These are phyloP conservation scores for Porites lutea DNA, from an alignment of 64 coral and sea anemone species.

Conservation along the genomic window DNA sequence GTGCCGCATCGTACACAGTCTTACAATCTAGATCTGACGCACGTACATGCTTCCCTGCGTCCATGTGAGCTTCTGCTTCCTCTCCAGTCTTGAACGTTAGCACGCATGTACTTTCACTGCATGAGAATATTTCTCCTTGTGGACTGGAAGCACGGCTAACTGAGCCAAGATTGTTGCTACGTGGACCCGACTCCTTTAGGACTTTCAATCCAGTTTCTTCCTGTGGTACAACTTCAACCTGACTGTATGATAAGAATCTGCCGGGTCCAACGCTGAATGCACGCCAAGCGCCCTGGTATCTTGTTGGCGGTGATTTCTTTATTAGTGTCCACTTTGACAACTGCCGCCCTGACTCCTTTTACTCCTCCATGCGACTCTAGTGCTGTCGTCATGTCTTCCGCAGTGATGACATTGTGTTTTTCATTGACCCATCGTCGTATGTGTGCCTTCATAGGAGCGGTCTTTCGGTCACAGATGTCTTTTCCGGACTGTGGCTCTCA, in stretches of 20 bases:
- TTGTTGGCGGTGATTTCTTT: neutral
- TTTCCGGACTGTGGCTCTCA: constrained; percentile 31
- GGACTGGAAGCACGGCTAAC: neutral
- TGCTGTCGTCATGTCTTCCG: constrained; percentile 36
- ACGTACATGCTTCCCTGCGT: constrained; percentile 61
- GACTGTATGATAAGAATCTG: too few species aligned
- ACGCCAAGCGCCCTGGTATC: too few species aligned
- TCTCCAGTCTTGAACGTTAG: constrained; percentile 48
- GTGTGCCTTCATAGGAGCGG: constrained; percentile 54
- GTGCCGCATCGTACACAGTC: constrained; percentile 7
- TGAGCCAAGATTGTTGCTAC: constrained; percentile 3
- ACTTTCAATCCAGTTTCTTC: constrained; percentile 2
- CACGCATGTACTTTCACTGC: constrained; percentile 56
- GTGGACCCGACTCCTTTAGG: neutral
- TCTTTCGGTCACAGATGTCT: constrained; percentile 43
- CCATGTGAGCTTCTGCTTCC: constrained; percentile 70
- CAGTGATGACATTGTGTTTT: constrained; percentile 27
- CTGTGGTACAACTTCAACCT: neutral
- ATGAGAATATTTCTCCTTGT: constrained; percentile 41
- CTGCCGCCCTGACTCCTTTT: constrained; percentile 18
- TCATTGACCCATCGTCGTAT: constrained; percentile 53
- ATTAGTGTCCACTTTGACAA: neutral
- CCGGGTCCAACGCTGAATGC: too few species aligned
- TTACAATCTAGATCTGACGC: constrained; percentile 17
- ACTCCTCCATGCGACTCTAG: constrained; percentile 47